A percentile compares a stretch with the other conserved stretches of the same genome.
phyloP scores from a whole-genome alignment of 2,113 vertebrate species.

The Alethe castanea region DNA sequence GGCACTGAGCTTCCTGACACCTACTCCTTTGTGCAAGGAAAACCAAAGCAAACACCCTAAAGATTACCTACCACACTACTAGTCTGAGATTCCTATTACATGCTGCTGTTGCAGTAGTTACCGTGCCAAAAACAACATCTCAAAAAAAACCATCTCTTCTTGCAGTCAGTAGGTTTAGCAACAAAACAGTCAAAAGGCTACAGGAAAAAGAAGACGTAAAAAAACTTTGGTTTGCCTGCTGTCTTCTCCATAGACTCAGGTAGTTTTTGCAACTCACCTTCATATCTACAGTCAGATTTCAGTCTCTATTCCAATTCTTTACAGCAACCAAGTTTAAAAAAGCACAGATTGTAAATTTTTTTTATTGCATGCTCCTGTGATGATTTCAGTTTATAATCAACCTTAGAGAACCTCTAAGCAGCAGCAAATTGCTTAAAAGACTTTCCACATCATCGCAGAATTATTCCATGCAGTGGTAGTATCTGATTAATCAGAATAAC shows the following conservation, averaged over 20 bases:
- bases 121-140: not conserved
- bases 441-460: not conserved
- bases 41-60: not conserved
- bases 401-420: not conserved
- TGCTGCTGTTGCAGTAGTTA: not conserved
- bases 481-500: not conserved
- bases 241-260: not conserved
- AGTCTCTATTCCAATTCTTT: not conserved
- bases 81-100: not conserved
- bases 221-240: not conserved
- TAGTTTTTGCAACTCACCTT: not conserved
- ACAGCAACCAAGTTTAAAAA: not conserved
- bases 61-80: not conserved
- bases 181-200: not conserved
- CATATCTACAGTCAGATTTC: not conserved
- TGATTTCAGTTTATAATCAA: not conserved
- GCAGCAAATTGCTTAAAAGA: constrained; percentile 15
- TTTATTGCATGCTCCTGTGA: not conserved
- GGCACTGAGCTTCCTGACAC: not conserved
- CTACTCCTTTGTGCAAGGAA: not conserved
- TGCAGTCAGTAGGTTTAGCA: not conserved
- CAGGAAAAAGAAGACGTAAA: not conserved
- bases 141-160: not conserved
- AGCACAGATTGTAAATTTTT: not conserved
- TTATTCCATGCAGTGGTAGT: not conserved